Base-by-base conservation (phyloP, 2,888 invertebrate species). In the Eristalinus aeneus region DNA sequence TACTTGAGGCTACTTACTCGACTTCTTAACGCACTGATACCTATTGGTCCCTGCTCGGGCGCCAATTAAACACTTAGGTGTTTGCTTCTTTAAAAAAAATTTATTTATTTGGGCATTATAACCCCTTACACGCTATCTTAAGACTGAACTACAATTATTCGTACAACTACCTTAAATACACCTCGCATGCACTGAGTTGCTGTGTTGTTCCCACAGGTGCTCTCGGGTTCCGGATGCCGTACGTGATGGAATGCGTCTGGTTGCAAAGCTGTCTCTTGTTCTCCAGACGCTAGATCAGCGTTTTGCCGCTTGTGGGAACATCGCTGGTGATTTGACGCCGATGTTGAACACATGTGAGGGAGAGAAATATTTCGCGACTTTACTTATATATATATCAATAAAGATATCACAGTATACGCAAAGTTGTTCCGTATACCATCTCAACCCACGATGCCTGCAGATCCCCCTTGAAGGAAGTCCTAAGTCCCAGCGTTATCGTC, bases 361-460 rank as follows among this genome's bases (percentile, higher is more conserved):
- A 54, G 20, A 9, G 20, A 20, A 20, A 54, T 5, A 54, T 54
- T 54, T 54, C 10, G 54, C 54, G 54, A 54, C 54, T 54, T 54
- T 20, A 54, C 20, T 54, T 27, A 27, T 27, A 27, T 27, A 27
- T n/a, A n/a, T n/a, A 27, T 80, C 60, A 2, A 69, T 75, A 39
- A 88, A 83, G 22, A 69, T 78, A 39, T 74, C 77, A 2, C 87
- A 78, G 0, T 90, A 90, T 1, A 91, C 61, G 0, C 89, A 88
- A 0, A 91, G 78, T 73, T 58, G 88, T 82, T 0, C 91, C 90
- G 68, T 90, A 91, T 0, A 91, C 84, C 76, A 92, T 78, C 63
- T 91, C 89, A 1, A 91, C 89, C 12, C 90, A 64, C 2, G 89
- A 89, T 8, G 89, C 76, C 20, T 89, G 77, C 0, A 89, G 61